Evolutionary conservation across 1,140 invertebrate species (phyloP).

Genomic region (Cherax destructor): DNA sequence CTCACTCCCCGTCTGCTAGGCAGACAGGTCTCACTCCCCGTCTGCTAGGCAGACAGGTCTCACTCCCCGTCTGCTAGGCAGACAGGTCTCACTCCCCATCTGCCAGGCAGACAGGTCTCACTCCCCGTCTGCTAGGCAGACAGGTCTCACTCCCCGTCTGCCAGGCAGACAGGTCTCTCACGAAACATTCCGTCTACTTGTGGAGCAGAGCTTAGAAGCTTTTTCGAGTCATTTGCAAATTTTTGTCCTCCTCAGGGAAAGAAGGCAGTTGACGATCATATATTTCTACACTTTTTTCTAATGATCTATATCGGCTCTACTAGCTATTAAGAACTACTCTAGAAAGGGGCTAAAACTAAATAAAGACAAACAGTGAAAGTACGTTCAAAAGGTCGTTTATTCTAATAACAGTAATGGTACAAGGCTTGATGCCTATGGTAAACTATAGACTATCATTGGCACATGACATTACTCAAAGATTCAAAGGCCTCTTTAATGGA

Average conservation of each 20-base stretch:
- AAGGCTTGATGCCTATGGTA: slow-evolving; percentile 68
- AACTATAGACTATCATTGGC: slow-evolving; percentile 71
- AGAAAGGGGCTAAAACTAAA: slow-evolving; percentile 69
- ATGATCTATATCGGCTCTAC: slow-evolving; percentile 61
- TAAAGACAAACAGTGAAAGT: slow-evolving; percentile 71
- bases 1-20: neutral
- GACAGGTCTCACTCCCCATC: neutral
- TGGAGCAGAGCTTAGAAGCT: neutral
- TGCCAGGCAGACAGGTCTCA: no score
- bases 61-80: neutral
- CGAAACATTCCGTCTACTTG: neutral
- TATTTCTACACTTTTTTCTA: slow-evolving; percentile 40
- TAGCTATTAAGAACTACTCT: slow-evolving; percentile 53
- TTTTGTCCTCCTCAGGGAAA: slow-evolving; percentile 43
- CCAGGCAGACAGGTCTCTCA: neutral
- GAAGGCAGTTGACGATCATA: slow-evolving; percentile 27
- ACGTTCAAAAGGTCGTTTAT: slow-evolving; percentile 70
- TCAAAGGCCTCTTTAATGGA: slow-evolving; percentile 63
- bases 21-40: neutral
- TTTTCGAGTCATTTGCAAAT: neutral
- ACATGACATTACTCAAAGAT: slow-evolving; percentile 62
- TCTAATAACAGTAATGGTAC: slow-evolving; percentile 71
- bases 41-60: no score
- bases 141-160: neutral
- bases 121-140: no score